phyloP scores from a whole-genome alignment of 2,113 vertebrate species.

The Halcyon malimbica region DNA sequence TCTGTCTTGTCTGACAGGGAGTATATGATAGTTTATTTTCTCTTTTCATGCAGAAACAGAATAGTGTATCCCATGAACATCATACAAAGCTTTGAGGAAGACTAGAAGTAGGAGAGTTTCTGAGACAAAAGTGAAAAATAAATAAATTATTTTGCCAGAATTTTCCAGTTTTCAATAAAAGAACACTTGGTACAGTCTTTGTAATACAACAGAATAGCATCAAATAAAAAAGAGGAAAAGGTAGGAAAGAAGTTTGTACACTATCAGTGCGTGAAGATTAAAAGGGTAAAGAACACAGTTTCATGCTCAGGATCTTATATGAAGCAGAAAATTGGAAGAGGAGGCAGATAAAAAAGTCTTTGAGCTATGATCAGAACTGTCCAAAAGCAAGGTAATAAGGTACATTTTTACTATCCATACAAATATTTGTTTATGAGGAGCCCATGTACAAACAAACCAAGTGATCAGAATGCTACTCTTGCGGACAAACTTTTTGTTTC shows the following conservation, averaged over 20 bases:
- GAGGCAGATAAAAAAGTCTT: neutral
- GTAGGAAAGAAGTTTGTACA: neutral
- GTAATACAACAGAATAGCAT: neutral
- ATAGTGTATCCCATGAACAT: neutral
- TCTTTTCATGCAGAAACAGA: neutral
- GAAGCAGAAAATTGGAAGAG: neutral
- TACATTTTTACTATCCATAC: neutral
- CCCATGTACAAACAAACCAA: neutral
- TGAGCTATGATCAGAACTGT: neutral
- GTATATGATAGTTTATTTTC: neutral
- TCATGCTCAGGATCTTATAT: neutral
- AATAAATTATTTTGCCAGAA: neutral
- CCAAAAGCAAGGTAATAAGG: neutral
- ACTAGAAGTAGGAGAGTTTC: neutral
- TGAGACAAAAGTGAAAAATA: neutral
- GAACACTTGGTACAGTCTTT: neutral
- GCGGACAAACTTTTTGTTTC: neutral
- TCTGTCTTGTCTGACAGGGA: neutral
- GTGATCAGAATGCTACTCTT: neutral
- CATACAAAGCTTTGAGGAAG: neutral
- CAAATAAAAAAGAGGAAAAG: neutral
- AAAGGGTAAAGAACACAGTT: neutral
- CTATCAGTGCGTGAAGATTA: neutral
- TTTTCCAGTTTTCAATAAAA: neutral
- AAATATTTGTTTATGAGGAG: neutral